Percentiles rank a stretch among this genome's conserved stretches.
Evolutionary conservation across 2,797 vertebrate genomes (phyloP).

Genomic region (Coccyzus lansbergi): DNA sequence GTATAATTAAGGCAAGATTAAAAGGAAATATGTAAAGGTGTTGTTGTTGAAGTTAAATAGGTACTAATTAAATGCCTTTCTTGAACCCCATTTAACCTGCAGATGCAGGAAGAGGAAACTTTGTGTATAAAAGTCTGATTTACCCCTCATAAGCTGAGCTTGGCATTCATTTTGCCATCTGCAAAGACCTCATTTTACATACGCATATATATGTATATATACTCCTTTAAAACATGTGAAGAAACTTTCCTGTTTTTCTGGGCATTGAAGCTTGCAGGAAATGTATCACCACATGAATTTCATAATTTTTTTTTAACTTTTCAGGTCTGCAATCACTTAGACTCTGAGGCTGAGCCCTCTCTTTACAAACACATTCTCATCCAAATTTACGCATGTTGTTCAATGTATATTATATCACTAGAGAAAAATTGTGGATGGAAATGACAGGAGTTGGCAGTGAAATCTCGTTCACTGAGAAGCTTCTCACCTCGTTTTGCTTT

Average conservation of each 20-base stretch:
- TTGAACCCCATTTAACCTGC: neutral
- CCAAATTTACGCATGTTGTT: neutral
- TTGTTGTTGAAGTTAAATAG: neutral
- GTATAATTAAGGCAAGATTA: neutral
- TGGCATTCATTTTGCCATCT: neutral
- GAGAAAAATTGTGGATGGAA: neutral
- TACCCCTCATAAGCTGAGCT: neutral
- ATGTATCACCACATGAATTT: neutral
- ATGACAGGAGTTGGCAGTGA: neutral
- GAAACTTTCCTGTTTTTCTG: constrained; percentile 61
- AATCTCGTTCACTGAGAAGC: neutral
- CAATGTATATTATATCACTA: neutral
- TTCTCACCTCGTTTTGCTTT: neutral
- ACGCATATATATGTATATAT: neutral
- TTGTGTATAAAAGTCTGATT: neutral
- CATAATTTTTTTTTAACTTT: neutral
- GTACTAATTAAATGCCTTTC: neutral
- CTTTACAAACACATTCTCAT: neutral
- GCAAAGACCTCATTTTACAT: neutral
- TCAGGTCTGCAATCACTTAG: neutral
- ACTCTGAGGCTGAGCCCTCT: neutral
- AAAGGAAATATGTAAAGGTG: neutral
- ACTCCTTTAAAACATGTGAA: neutral
- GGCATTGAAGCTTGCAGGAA: constrained; percentile 23
- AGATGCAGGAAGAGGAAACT: neutral